These are phyloP conservation scores for Apamea anceps DNA, from an alignment of 2,888 invertebrate genomes.

Conservation along the genomic window DNA sequence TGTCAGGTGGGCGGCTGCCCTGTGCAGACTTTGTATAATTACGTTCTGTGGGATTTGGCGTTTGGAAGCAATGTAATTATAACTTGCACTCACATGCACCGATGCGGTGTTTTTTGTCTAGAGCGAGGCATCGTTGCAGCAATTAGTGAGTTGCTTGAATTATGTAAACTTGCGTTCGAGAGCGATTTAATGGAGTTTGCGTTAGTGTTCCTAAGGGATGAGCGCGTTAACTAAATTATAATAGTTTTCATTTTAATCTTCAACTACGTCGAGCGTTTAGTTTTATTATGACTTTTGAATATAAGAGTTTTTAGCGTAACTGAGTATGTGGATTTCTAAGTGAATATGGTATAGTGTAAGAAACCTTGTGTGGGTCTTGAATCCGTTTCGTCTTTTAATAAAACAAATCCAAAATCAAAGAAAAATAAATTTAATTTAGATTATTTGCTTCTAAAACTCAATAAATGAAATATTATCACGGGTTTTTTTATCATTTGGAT, in stretches of 20 bases:
- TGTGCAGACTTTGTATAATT: constrained; percentile 85
- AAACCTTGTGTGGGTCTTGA: background rate
- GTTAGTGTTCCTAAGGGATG: background rate
- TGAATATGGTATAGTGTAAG: background rate
- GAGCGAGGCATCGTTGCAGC: constrained; percentile 41
- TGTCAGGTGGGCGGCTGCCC: constrained; percentile 74
- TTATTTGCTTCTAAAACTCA: background rate
- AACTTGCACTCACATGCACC: constrained; percentile 73
- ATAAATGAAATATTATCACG: constrained; percentile 11
- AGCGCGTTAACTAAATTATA: background rate
- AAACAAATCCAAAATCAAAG: background rate
- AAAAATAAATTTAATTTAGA: background rate
- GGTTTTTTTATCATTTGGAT: constrained; percentile 2
- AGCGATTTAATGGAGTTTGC: constrained; percentile 3
- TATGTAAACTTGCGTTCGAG: constrained; percentile 23
- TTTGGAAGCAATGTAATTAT: constrained; percentile 78
- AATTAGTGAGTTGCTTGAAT: constrained; percentile 50
- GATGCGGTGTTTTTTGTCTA: constrained; percentile 59
- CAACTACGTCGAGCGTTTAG: background rate
- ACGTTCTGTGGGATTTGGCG: constrained; percentile 75
- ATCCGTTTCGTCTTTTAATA: background rate
- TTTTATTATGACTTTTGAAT: constrained; percentile 11
- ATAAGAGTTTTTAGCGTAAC: background rate
- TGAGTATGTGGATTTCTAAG: background rate
- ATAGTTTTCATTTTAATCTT: background rate